Percentiles rank a stretch among this genome's conserved stretches.
Conservation (phyloP, 2,797 vertebrate species). For the Geotrypetes seraphini region DNA sequence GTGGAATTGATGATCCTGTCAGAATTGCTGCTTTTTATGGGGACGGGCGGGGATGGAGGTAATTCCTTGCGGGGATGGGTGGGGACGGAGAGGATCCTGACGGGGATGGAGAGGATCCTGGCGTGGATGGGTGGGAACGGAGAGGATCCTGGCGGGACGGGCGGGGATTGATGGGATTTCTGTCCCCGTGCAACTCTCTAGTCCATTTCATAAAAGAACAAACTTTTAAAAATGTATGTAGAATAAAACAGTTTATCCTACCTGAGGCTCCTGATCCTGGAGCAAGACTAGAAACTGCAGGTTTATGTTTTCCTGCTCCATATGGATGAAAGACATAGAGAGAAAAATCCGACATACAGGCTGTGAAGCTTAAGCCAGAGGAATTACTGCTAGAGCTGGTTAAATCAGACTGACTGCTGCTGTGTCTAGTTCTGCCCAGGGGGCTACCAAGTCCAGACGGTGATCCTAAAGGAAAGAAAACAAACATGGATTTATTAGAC, state of each 20-base stretch:
- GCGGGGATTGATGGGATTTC: too few relatives aligned
- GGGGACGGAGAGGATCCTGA: too few relatives aligned
- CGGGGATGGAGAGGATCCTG: too few relatives aligned
- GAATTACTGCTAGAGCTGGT: slow-evolving; percentile 73
- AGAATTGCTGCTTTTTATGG: too few relatives aligned
- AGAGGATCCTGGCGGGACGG: too few relatives aligned
- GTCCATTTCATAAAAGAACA: too few relatives aligned
- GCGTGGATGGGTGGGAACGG: too few relatives aligned
- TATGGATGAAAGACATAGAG: slow-evolving; percentile 96
- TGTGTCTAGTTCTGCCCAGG: slow-evolving; percentile 83
- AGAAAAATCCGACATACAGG: slow-evolving; percentile 97
- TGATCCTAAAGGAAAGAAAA: slow-evolving; percentile 40
- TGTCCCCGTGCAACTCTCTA: too few relatives aligned
- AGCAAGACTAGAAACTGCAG: slow-evolving; percentile 79
- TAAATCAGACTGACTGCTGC: slow-evolving; percentile 93
- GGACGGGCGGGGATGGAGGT: too few relatives aligned
- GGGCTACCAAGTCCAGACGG: slow-evolving; percentile 80
- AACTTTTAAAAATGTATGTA: not conserved
- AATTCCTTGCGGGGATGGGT: too few relatives aligned
- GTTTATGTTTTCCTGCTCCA: slow-evolving; percentile 92
- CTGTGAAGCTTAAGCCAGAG: slow-evolving; percentile 93
- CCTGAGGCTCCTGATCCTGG: slow-evolving; percentile 69
- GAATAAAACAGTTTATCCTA: slow-evolving; percentile 14
- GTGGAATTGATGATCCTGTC: too few relatives aligned
- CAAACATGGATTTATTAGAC: too few relatives aligned